Conservation (phyloP, 2,888 invertebrate genomes). For the Diogma glabrata region DNA sequence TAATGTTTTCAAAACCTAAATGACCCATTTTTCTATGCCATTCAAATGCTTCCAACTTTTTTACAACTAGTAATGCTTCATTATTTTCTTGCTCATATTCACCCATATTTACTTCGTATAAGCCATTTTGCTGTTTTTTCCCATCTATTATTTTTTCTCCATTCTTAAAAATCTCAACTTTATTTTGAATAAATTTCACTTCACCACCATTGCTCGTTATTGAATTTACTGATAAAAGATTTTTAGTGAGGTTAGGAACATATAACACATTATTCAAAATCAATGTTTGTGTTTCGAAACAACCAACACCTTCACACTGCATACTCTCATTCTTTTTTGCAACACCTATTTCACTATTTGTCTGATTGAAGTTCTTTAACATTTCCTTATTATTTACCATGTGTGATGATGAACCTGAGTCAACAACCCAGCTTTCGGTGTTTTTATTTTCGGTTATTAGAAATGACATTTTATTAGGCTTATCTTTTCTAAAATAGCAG, state of each 20-base stretch:
- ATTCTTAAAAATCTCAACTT: neutral
- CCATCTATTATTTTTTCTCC: neutral
- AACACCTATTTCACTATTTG: neutral
- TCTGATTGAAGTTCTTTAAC: neutral
- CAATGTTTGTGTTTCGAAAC: neutral
- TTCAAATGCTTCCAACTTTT: neutral
- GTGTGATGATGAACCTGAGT: neutral
- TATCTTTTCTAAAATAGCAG: neutral
- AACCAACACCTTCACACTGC: neutral
- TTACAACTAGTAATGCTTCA: too few species aligned
- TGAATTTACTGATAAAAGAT: neutral
- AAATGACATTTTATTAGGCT: neutral
- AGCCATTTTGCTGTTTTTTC: neutral
- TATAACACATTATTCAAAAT: neutral
- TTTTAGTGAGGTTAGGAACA: neutral
- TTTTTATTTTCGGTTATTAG: too few species aligned
- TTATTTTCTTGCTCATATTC: too few species aligned
- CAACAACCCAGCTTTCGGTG: neutral
- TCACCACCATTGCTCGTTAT: neutral
- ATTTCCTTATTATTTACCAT: neutral
- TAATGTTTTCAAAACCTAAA: neutral
- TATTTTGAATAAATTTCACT: neutral
- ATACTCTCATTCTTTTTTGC: neutral
- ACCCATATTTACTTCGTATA: neutral
- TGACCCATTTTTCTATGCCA: neutral